A percentile compares a stretch with the other conserved stretches of the same genome.
Evolutionary conservation across 30 jellyfish, hydroid and myxozoan genomes (phyloP).

Genomic region (Pseudorhiza aurosa): DNA sequence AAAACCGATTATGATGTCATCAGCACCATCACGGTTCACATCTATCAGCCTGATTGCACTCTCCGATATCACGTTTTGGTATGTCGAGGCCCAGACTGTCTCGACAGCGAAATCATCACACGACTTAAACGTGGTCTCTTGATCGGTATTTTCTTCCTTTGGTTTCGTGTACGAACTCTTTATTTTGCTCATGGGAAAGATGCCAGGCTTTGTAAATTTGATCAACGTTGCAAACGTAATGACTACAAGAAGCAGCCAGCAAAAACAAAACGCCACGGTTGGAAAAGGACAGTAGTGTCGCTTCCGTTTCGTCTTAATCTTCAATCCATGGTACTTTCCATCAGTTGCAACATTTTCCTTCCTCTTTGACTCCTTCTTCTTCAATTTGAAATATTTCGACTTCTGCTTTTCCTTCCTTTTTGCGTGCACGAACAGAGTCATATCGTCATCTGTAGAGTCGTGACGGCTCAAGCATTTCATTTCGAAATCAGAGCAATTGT

Average conservation of each 20-base stretch:
- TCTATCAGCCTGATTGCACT: constrained; percentile 62
- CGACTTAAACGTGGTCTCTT: neutral
- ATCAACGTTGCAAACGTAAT: neutral
- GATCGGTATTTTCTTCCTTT: neutral
- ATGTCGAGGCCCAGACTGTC: constrained; percentile 46
- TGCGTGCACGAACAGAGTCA: neutral
- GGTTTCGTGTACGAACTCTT: neutral
- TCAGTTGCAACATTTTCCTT: neutral
- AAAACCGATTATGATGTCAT: constrained; percentile 70
- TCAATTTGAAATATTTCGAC: neutral
- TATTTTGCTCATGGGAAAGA: neutral
- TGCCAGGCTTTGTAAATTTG: neutral
- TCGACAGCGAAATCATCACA: constrained; percentile 13
- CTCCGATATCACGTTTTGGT: constrained; percentile 44
- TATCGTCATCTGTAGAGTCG: constrained; percentile 1
- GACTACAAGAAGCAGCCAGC: neutral
- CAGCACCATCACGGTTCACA: constrained; percentile 68
- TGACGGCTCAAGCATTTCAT: neutral
- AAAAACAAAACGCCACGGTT: neutral
- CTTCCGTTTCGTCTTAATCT: neutral
- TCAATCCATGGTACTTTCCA: neutral
- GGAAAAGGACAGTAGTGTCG: constrained; percentile 11
- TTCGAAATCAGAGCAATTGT: neutral
- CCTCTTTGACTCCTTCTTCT: neutral
- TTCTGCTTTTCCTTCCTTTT: neutral